phyloP scores from a whole-genome alignment of 1,140 invertebrate species.

The Drosophila kurseongensis region DNA sequence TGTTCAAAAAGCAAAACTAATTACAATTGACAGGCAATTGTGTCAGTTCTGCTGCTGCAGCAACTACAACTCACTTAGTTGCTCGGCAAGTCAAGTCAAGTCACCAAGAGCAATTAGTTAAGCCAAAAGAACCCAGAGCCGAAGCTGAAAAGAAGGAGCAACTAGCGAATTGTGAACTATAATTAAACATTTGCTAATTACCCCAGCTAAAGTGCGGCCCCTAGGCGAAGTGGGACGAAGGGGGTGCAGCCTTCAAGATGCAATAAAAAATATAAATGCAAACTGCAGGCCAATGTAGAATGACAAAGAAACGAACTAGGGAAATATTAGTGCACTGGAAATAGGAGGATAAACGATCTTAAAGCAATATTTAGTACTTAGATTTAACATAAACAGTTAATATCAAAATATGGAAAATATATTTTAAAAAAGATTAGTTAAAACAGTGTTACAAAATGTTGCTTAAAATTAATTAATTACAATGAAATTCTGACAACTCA shows the following conservation, averaged over 20 bases:
- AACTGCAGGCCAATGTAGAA: conserved; percentile 21
- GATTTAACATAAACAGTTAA: too few relatives aligned
- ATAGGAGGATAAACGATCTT: neutral
- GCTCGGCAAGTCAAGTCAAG: conserved; percentile 41
- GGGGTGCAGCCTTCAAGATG: conserved; percentile 41
- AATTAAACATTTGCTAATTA: conserved; percentile 82
- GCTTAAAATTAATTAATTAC: too few relatives aligned
- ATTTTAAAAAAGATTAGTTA: too few relatives aligned
- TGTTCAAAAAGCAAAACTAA: conserved; percentile 80
- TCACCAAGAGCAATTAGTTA: conserved; percentile 73
- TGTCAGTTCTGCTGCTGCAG: conserved; percentile 44
- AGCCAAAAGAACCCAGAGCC: conserved; percentile 53
- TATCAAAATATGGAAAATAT: too few relatives aligned
- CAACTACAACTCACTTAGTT: conserved; percentile 31
- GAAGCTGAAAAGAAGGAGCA: conserved; percentile 48
- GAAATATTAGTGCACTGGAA: conserved; percentile 8
- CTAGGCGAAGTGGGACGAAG: conserved; percentile 1
- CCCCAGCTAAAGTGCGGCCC: conserved; percentile 54
- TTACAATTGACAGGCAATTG: conserved; percentile 83
- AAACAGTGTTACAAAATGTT: too few relatives aligned
- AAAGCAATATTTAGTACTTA: too few relatives aligned
- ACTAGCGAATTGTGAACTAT: conserved; percentile 69
- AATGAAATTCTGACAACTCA: too few relatives aligned
- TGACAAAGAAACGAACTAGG: conserved; percentile 27
- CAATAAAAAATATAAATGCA: conserved; percentile 32